Percentiles rank a stretch among this genome's conserved stretches.
Evolutionary conservation across 2,888 invertebrate genomes (phyloP).

Genomic region (Idaea aversata): DNA sequence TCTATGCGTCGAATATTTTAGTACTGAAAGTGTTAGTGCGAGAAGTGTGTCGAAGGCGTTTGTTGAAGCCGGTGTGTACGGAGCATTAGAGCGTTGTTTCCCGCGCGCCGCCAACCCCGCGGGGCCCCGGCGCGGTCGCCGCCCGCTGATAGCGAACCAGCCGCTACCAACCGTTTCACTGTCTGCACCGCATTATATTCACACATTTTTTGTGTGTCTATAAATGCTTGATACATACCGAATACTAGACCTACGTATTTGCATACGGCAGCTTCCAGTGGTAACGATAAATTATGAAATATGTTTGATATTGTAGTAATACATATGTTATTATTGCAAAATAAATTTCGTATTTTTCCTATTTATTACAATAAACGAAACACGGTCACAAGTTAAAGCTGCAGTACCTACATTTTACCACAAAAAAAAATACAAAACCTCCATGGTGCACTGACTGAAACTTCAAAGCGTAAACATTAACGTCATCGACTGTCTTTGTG

Average conservation of each 20-base stretch:
- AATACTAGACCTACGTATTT: neutral
- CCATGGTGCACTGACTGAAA: too few relatives aligned
- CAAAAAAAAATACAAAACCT: too few relatives aligned
- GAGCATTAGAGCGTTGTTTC: constrained; percentile 69
- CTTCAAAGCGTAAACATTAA: too few relatives aligned
- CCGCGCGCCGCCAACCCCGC: constrained; percentile 71
- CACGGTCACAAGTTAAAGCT: too few relatives aligned
- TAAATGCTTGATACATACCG: constrained; percentile 2
- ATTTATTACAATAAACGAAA: too few relatives aligned
- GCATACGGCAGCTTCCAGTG: neutral
- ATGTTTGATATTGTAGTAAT: too few relatives aligned
- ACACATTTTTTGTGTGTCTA: constrained; percentile 15
- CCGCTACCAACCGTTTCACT: constrained; percentile 64
- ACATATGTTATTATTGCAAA: too few relatives aligned
- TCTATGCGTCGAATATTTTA: constrained; percentile 2
- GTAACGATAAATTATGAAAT: neutral
- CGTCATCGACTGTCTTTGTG: too few relatives aligned
- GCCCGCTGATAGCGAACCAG: constrained; percentile 77
- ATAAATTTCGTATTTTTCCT: too few relatives aligned
- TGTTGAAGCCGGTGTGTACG: constrained; percentile 5
- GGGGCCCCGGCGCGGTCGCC: constrained; percentile 73
- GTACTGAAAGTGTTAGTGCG: constrained; percentile 2
- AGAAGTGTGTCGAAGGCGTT: neutral
- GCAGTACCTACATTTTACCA: too few relatives aligned
- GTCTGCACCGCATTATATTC: constrained; percentile 61